These are phyloP conservation scores for Neogobius melanostomus DNA, from an alignment of 2,113 vertebrate species.

Conservation along the genomic window DNA sequence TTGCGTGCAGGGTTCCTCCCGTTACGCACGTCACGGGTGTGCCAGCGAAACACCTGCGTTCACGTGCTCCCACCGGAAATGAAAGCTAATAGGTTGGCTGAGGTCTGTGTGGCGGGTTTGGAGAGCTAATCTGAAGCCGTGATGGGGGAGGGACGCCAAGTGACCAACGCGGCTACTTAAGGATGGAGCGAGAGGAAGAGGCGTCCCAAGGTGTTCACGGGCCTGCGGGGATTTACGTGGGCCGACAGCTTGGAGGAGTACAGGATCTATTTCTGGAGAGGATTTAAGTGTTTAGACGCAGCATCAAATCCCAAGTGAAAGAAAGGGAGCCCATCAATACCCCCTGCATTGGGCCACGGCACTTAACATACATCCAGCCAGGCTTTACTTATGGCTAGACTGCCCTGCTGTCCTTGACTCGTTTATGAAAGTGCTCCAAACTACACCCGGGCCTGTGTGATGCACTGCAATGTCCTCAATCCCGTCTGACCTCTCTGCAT, in stretches of 20 bases:
- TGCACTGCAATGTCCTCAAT: background rate
- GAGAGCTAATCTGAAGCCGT: conserved; percentile 51
- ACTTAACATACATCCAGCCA: conserved; percentile 2
- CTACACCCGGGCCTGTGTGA: background rate
- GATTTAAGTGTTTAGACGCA: conserved; percentile 77
- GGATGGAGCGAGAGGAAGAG: conserved; percentile 15
- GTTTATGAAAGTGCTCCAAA: background rate
- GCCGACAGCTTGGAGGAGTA: conserved; percentile 71
- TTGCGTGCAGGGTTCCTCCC: conserved; percentile 29
- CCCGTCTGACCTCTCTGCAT: background rate
- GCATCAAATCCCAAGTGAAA: conserved; percentile 71
- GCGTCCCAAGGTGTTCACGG: conserved; percentile 52
- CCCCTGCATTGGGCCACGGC: conserved; percentile 9
- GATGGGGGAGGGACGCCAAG: background rate
- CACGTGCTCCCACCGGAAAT: conserved; percentile 45
- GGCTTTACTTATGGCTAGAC: background rate
- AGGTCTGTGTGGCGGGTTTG: conserved; percentile 20
- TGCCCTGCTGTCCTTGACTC: background rate
- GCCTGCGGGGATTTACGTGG: conserved; percentile 73
- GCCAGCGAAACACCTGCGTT: conserved; percentile 24
- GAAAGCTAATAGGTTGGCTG: conserved; percentile 32
- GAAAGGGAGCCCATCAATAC: conserved; percentile 52
- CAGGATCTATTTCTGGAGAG: conserved; percentile 74
- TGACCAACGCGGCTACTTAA: conserved; percentile 42
- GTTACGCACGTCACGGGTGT: conserved; percentile 34